A percentile compares a stretch with the other conserved stretches of the same genome.
These are phyloP conservation scores for Thera obeliscata DNA, from an alignment of 2,888 invertebrate species.

Conservation along the genomic window DNA sequence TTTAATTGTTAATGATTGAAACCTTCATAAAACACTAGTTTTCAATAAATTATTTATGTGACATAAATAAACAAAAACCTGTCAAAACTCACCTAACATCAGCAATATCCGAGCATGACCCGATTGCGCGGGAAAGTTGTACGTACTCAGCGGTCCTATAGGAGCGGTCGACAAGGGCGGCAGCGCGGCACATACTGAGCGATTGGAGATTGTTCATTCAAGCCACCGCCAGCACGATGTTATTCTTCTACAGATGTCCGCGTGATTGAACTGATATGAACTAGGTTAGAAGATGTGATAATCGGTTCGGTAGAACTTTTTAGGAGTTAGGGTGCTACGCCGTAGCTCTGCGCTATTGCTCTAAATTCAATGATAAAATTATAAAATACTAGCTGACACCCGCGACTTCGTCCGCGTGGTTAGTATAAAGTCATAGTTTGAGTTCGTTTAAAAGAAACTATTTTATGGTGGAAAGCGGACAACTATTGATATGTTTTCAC, in stretches of 20 bases:
- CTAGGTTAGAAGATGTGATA: slow-evolving; percentile 37
- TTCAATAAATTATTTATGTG: not conserved
- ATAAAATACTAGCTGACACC: too few relatives aligned
- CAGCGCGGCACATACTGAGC: slow-evolving; percentile 76
- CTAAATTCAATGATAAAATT: too few relatives aligned
- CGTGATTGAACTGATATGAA: slow-evolving; percentile 66
- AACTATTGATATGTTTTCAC: too few relatives aligned
- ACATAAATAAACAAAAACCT: slow-evolving; percentile 14
- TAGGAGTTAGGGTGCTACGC: not conserved
- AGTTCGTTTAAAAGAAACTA: too few relatives aligned
- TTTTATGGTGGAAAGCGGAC: too few relatives aligned
- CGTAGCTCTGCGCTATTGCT: not conserved
- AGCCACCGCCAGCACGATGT: slow-evolving; percentile 69
- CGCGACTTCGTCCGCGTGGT: too few relatives aligned
- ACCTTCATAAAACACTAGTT: too few relatives aligned
- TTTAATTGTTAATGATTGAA: too few relatives aligned
- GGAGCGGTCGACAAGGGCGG: slow-evolving; percentile 64
- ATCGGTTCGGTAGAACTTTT: not conserved
- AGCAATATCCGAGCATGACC: slow-evolving; percentile 38
- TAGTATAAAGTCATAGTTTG: too few relatives aligned
- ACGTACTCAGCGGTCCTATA: slow-evolving; percentile 61
- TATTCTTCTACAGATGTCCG: slow-evolving; percentile 81
- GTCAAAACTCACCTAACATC: slow-evolving; percentile 32
- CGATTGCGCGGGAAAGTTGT: slow-evolving; percentile 52
- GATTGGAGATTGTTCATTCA: slow-evolving; percentile 72